A percentile compares a stretch with the other conserved stretches of the same genome.
Conservation (phyloP, 2,888 invertebrate genomes). For the Phengaris alcon region DNA sequence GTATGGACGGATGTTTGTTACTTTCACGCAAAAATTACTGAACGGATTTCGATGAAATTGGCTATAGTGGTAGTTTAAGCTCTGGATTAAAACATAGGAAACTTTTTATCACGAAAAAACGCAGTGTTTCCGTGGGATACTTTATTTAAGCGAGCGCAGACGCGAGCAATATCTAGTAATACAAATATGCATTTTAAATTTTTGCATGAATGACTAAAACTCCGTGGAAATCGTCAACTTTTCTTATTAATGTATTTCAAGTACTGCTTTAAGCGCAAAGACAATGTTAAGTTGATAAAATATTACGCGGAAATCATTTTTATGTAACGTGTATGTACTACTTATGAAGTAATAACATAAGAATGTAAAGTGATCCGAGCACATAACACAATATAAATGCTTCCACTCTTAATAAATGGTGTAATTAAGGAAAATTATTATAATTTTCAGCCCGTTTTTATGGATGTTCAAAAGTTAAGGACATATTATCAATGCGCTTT, state of each 20-base stretch:
- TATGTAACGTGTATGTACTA: not conserved
- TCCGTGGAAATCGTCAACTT: not conserved
- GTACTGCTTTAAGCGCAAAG: not conserved
- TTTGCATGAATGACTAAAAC: not conserved
- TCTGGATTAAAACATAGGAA: too few relatives aligned
- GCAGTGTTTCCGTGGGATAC: too few relatives aligned
- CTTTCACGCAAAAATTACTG: too few relatives aligned
- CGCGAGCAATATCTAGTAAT: too few relatives aligned
- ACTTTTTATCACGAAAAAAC: too few relatives aligned
- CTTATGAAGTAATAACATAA: slow-evolving; percentile 49
- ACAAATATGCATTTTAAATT: too few relatives aligned
- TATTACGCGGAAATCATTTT: slow-evolving; percentile 11
- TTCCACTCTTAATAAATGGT: slow-evolving; percentile 58
- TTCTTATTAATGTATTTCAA: not conserved
- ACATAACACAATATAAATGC: slow-evolving; percentile 22
- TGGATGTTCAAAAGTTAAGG: slow-evolving; percentile 68
- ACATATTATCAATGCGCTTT: slow-evolving; percentile 10
- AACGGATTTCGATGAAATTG: too few relatives aligned
- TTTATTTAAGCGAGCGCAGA: too few relatives aligned
- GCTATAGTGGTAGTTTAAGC: too few relatives aligned
- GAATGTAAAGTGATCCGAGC: slow-evolving; percentile 44
- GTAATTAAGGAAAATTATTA: slow-evolving; percentile 78
- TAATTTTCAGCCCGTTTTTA: slow-evolving; percentile 71
- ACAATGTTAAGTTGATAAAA: not conserved
- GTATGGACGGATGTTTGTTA: too few relatives aligned